These are phyloP conservation scores for Carassius auratus DNA, from an alignment of 2,113 vertebrate genomes.

Conservation along the genomic window DNA sequence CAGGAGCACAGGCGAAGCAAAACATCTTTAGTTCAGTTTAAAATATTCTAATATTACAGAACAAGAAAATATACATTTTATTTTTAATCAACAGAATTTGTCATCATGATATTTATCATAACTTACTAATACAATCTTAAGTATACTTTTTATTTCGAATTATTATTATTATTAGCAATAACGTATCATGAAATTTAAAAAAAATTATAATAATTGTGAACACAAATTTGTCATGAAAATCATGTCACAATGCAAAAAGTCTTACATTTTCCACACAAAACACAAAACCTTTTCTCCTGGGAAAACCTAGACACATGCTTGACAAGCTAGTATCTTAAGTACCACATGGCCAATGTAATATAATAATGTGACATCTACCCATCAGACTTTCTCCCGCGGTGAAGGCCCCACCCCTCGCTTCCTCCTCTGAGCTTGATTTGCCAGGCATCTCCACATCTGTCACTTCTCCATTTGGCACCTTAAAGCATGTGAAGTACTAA, in stretches of 20 bases:
- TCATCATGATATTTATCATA: background rate
- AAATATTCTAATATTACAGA: background rate
- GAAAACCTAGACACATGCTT: background rate
- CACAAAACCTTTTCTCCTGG: background rate
- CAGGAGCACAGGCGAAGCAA: background rate
- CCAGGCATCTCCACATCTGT: slow-evolving; percentile 76
- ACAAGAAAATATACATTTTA: background rate
- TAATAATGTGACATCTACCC: slow-evolving; percentile 67
- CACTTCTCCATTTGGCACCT: slow-evolving; percentile 83
- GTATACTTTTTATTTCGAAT: background rate
- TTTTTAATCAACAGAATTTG: background rate
- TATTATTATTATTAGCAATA: background rate
- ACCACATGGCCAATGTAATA: background rate
- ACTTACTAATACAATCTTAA: background rate
- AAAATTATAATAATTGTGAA: background rate
- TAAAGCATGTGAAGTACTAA: slow-evolving; percentile 30
- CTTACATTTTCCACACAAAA: background rate
- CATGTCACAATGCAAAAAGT: background rate
- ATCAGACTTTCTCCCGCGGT: slow-evolving; percentile 77
- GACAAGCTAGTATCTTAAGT: background rate
- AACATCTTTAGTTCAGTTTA: background rate
- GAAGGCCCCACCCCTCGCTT: slow-evolving; percentile 69
- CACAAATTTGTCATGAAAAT: background rate
- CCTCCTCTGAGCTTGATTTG: slow-evolving; percentile 75
- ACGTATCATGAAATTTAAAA: background rate